Evolutionary conservation across 1,140 invertebrate species (phyloP).

Genomic region (Mizuhopecten yessoensis): DNA sequence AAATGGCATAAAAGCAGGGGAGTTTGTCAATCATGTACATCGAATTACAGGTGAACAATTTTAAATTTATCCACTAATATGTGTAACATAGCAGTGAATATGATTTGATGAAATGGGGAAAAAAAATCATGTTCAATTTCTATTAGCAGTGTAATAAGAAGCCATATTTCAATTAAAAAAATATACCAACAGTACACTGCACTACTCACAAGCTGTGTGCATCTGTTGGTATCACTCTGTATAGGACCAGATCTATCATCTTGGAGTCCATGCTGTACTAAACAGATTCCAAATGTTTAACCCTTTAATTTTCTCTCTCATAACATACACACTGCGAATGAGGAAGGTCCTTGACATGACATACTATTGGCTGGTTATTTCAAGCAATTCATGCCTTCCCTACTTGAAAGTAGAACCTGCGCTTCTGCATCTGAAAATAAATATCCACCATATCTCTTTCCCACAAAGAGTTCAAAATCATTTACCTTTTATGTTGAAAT

Average conservation of each 20-base stretch:
- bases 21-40: too few relatives aligned
- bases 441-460: slow-evolving; percentile 26
- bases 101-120: too few relatives aligned
- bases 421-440: slow-evolving; percentile 34
- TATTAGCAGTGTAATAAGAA: too few relatives aligned
- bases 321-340: slow-evolving; percentile 38
- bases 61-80: too few relatives aligned
- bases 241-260: not conserved
- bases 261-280: not conserved
- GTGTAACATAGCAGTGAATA: too few relatives aligned
- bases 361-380: slow-evolving; percentile 34
- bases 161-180: too few relatives aligned
- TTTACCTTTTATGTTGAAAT: slow-evolving; percentile 35
- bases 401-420: slow-evolving; percentile 24
- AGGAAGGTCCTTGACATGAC: slow-evolving; percentile 36
- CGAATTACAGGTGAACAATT: too few relatives aligned
- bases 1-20: not conserved
- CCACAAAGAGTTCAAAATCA: slow-evolving; percentile 11
- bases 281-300: not conserved
- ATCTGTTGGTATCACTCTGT: not conserved
- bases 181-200: slow-evolving; percentile 14
- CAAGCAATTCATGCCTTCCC: slow-evolving; percentile 37
- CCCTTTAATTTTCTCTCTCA: not conserved
- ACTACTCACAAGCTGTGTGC: slow-evolving; percentile 17
- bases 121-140: too few relatives aligned